phyloP scores from a whole-genome alignment of 2,888 invertebrate species.

The Omphaloscelis lunosa region DNA sequence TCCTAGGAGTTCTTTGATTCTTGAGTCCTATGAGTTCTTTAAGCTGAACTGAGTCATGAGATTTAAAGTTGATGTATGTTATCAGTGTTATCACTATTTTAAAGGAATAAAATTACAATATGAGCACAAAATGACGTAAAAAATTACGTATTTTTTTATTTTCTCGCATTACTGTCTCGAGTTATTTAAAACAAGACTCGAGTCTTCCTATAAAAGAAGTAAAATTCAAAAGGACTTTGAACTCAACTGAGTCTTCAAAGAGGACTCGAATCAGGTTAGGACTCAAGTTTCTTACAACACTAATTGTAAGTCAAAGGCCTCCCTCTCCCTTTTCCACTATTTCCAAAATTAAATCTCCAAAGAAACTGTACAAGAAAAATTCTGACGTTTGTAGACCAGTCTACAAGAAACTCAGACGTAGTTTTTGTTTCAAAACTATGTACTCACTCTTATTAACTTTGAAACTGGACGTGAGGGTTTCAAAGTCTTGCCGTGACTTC shows the following conservation, averaged over 20 bases:
- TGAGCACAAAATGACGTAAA: background rate
- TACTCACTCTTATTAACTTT: slow-evolving; percentile 50
- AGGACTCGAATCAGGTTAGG: background rate
- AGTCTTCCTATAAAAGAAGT: background rate
- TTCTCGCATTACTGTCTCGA: background rate
- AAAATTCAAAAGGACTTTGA: background rate
- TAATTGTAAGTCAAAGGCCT: background rate
- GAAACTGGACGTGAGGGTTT: slow-evolving; percentile 37
- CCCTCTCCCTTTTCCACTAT: background rate
- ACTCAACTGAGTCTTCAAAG: background rate
- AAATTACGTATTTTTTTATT: background rate
- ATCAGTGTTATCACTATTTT: too few species aligned
- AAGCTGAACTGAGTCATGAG: too few species aligned
- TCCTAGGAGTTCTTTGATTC: background rate
- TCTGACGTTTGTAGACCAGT: slow-evolving; percentile 4
- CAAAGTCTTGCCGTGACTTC: slow-evolving; percentile 31
- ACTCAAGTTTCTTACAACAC: background rate
- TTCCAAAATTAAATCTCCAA: background rate
- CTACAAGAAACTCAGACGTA: slow-evolving; percentile 12
- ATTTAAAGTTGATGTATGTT: background rate
- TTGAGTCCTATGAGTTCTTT: background rate
- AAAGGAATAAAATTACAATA: background rate
- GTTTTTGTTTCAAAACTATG: slow-evolving; percentile 33
- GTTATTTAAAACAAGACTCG: background rate
- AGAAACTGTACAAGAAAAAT: background rate